Evolutionary conservation across 37 sponge, comb jelly and placozoan species (phyloP).

Genomic region (Geodia barretti): DNA sequence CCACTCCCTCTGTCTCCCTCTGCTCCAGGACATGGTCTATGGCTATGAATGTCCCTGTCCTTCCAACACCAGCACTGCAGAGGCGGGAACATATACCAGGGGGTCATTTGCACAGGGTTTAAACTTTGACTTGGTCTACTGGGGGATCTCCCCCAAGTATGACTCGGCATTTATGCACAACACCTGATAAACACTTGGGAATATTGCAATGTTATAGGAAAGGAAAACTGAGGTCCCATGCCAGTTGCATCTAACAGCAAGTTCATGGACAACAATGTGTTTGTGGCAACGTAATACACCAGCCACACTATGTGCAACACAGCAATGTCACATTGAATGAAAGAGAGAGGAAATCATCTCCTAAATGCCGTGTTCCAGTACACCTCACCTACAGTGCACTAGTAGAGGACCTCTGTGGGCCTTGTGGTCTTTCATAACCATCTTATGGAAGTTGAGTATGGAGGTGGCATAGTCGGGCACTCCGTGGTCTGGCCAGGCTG

Average conservation of each 20-base stretch:
- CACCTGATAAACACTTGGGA: background rate
- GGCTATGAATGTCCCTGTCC: conserved; percentile 52
- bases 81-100: background rate
- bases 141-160: too few relatives aligned
- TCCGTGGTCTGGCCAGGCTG: conserved; percentile 65
- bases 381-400: conserved; percentile 67
- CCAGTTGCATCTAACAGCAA: background rate
- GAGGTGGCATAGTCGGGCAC: conserved; percentile 43
- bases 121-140: too few relatives aligned
- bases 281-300: too few relatives aligned
- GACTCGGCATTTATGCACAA: too few relatives aligned
- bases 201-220: too few relatives aligned
- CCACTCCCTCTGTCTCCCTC: background rate
- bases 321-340: too few relatives aligned
- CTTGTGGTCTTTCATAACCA: background rate
- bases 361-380: too few relatives aligned
- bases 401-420: conserved; percentile 17
- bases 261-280: background rate
- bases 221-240: background rate
- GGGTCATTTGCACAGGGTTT: too few relatives aligned
- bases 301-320: too few relatives aligned
- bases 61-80: conserved; percentile 55
- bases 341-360: too few relatives aligned
- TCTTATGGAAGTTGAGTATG: conserved; percentile 10
- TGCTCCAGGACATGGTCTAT: conserved; percentile 31